Evolutionary conservation across 2,888 invertebrate species (phyloP).

Genomic region (Antheraea assamensis): DNA sequence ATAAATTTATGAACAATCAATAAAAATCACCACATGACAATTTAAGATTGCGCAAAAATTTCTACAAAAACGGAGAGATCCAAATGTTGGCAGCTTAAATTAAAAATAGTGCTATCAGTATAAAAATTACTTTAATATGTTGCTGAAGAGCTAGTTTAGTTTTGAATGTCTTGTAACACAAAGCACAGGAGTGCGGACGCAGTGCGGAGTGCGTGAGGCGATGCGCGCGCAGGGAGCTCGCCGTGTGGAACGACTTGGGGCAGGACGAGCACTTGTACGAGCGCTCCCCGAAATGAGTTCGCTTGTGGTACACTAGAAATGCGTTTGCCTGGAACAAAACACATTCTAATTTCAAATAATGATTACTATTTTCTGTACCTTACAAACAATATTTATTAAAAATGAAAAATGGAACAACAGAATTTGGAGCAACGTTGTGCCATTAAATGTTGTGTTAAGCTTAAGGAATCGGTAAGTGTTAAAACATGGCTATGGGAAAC

Average conservation of each 20-base stretch:
- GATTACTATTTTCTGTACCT: too few relatives aligned
- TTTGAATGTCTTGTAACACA: slow-evolving; percentile 24
- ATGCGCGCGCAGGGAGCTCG: slow-evolving; percentile 44
- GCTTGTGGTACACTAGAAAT: slow-evolving; percentile 66
- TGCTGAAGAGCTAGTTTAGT: slow-evolving; percentile 3
- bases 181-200: slow-evolving; percentile 41
- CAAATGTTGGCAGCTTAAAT: neutral
- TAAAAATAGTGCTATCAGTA: neutral
- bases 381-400: too few relatives aligned
- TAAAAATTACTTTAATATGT: neutral
- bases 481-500: too few relatives aligned
- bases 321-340: slow-evolving; percentile 58
- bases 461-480: too few relatives aligned
- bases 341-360: neutral
- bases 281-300: slow-evolving; percentile 52
- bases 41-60: neutral
- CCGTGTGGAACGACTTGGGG: slow-evolving; percentile 1
- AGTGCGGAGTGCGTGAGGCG: neutral
- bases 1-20: too few relatives aligned
- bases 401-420: too few relatives aligned
- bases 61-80: neutral
- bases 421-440: too few relatives aligned
- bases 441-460: too few relatives aligned
- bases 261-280: neutral
- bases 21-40: too few relatives aligned